Percentiles rank a stretch among this genome's conserved stretches.
Conservation (phyloP, 2,797 vertebrate species). For the Todus mexicanus region DNA sequence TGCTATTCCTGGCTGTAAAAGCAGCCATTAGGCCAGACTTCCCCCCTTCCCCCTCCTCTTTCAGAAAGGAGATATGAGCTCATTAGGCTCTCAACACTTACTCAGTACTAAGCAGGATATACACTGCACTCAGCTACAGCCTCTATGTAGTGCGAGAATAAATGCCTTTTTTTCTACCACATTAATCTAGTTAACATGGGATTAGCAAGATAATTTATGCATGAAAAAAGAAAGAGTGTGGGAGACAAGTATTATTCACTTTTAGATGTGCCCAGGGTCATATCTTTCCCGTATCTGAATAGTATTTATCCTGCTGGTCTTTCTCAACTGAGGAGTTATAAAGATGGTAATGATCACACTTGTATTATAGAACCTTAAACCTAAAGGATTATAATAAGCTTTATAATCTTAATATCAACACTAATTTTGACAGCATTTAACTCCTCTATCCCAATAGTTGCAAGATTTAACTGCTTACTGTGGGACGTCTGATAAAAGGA, state of each 20-base stretch:
- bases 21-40: slow-evolving; percentile 1
- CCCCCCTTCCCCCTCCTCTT: background rate
- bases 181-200: slow-evolving; percentile 23
- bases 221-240: background rate
- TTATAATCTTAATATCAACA: background rate
- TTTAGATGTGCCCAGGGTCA: background rate
- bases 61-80: slow-evolving; percentile 12
- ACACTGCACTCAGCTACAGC: background rate
- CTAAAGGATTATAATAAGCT: background rate
- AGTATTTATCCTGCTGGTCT: background rate
- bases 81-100: slow-evolving; percentile 10
- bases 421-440: background rate
- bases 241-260: background rate
- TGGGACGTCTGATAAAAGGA: background rate
- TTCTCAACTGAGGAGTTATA: background rate
- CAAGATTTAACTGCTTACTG: background rate
- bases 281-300: background rate
- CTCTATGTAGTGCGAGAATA: background rate
- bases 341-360: background rate
- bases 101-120: background rate
- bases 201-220: background rate
- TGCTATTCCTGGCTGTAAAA: background rate
- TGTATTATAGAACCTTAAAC: background rate
- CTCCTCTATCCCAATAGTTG: background rate
- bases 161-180: background rate